Evolutionary conservation across 2,113 vertebrate genomes (phyloP).

Genomic region (Gorsachius goisagi): DNA sequence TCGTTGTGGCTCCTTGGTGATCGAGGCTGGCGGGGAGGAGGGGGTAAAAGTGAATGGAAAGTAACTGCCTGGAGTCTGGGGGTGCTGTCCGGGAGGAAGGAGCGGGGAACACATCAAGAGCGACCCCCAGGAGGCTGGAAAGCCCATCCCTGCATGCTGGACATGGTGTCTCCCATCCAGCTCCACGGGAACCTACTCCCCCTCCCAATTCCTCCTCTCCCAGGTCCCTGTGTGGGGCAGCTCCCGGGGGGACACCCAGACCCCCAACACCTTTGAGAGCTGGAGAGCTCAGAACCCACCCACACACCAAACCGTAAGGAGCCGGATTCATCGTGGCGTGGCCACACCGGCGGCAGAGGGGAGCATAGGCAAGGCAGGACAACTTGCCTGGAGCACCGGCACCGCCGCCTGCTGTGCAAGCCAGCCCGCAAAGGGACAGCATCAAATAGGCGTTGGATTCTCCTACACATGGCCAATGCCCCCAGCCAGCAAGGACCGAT

Average conservation of each 20-base stretch:
- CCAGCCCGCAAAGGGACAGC: neutral
- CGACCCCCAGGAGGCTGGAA: neutral
- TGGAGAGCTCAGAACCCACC: neutral
- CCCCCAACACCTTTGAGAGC: neutral
- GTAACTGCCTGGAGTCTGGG: neutral
- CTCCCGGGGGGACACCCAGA: neutral
- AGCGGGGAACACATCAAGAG: neutral
- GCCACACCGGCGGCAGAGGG: neutral
- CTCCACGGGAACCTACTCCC: accelerated
- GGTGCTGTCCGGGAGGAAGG: neutral
- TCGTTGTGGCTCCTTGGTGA: neutral
- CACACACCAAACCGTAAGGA: accelerated
- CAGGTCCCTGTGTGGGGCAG: neutral
- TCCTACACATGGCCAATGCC: accelerated
- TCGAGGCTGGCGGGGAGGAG: neutral
- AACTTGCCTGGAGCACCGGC: neutral
- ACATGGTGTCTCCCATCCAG: accelerated
- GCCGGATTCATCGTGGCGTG: accelerated
- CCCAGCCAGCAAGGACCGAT: accelerated
- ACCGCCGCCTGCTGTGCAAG: neutral
- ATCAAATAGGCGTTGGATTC: neutral
- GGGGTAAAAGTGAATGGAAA: neutral
- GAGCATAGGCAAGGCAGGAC: neutral
- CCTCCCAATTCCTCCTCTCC: neutral
- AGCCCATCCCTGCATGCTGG: neutral